Evolutionary conservation across 2,797 vertebrate species (phyloP).

Genomic region (Argya squamiceps): DNA sequence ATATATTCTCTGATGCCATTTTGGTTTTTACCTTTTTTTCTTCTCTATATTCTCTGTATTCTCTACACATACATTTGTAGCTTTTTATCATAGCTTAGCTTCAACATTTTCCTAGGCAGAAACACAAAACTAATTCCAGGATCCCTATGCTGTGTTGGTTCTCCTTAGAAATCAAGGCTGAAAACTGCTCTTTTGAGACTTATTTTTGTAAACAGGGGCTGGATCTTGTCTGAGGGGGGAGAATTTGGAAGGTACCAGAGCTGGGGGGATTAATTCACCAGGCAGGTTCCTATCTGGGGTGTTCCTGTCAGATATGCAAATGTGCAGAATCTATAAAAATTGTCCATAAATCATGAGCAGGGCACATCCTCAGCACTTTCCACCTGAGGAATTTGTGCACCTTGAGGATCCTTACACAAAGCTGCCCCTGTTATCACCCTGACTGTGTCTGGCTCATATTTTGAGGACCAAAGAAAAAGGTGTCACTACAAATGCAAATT

Average conservation of each 20-base stretch:
- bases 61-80: not conserved
- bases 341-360: not conserved
- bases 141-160: not conserved
- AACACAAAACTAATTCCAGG: not conserved
- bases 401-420: not conserved
- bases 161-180: not conserved
- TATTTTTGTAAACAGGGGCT: not conserved
- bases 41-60: too few relatives aligned
- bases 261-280: rapidly evolving
- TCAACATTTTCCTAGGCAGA: not conserved
- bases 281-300: not conserved
- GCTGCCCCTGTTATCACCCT: not conserved
- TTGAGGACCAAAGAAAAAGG: not conserved
- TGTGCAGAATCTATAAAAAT: not conserved
- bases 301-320: not conserved
- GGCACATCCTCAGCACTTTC: not conserved
- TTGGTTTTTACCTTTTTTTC: not conserved
- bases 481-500: not conserved
- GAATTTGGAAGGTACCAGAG: not conserved
- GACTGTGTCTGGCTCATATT: not conserved
- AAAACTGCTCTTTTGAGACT: rapidly evolving
- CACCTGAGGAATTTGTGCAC: not conserved
- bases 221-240: not conserved
- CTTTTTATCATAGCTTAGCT: not conserved
- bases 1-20: not conserved